Evolutionary conservation across 2,797 vertebrate species (phyloP).

Genomic region (Sebastes minor): DNA sequence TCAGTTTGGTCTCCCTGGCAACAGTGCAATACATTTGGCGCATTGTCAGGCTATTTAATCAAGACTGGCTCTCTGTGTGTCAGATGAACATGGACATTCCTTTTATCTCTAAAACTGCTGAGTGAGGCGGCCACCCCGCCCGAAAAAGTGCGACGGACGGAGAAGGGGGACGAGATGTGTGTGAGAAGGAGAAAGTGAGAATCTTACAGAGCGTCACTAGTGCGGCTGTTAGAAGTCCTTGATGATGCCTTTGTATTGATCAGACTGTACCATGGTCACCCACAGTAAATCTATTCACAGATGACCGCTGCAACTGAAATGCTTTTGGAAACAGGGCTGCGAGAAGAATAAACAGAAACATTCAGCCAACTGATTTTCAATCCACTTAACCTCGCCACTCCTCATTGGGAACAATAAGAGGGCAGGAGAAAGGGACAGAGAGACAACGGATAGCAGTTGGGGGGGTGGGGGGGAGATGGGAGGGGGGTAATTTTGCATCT

Average conservation of each 20-base stretch:
- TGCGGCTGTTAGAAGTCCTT: slow-evolving; percentile 61
- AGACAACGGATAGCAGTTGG: slow-evolving; percentile 27
- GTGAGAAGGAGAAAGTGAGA: slow-evolving; percentile 28
- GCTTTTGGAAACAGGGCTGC: slow-evolving; percentile 54
- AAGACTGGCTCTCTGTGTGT: slow-evolving; percentile 65
- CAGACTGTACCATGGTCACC: slow-evolving; percentile 60
- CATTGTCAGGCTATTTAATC: slow-evolving; percentile 81
- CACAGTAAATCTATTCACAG: slow-evolving; percentile 70
- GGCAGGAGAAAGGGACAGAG: slow-evolving; percentile 48
- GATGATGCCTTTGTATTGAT: slow-evolving; percentile 77
- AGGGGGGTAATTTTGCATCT: slow-evolving; percentile 72
- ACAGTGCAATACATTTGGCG: slow-evolving; percentile 76
- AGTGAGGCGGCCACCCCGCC: slow-evolving; percentile 57
- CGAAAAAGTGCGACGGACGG: slow-evolving; percentile 47
- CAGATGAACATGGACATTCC: slow-evolving; percentile 64
- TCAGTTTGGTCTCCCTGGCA: slow-evolving; percentile 81
- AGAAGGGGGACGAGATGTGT: slow-evolving; percentile 21
- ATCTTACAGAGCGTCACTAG: slow-evolving; percentile 17
- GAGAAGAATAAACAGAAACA: slow-evolving; percentile 66
- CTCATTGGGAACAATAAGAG: slow-evolving; percentile 66
- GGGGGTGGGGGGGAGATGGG: no score
- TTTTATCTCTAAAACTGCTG: slow-evolving; percentile 79
- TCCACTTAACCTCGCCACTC: slow-evolving; percentile 77
- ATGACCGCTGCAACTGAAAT: slow-evolving; percentile 59
- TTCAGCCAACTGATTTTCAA: slow-evolving; percentile 72